A percentile compares a stretch with the other conserved stretches of the same genome.
Conservation (phyloP, 2,888 invertebrate species). For the Brenthis ino region DNA sequence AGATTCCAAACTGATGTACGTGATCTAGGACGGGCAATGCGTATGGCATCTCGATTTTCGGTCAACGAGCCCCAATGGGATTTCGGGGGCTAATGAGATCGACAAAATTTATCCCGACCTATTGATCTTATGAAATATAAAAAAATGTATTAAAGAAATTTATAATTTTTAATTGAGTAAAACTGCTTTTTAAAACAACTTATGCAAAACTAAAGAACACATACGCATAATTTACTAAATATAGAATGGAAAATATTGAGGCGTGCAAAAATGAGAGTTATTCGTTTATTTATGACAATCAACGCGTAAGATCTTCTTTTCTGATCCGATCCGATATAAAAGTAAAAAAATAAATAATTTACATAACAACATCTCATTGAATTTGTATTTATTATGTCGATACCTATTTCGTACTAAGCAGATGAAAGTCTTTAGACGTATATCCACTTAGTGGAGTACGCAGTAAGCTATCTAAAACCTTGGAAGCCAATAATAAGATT, state of each 20-base stretch:
- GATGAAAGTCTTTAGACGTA: constrained; percentile 29
- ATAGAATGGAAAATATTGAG: too few relatives aligned
- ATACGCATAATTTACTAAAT: too few relatives aligned
- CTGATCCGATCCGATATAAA: neutral
- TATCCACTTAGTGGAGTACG: constrained; percentile 32
- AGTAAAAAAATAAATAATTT: neutral
- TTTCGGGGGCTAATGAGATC: constrained; percentile 50
- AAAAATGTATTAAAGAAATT: constrained; percentile 3
- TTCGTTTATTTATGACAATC: too few relatives aligned
- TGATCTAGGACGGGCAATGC: constrained; percentile 54
- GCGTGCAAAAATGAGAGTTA: too few relatives aligned
- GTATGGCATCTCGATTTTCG: constrained; percentile 58
- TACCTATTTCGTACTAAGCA: constrained; percentile 27
- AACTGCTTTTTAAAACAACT: too few relatives aligned
- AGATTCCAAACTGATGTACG: constrained; percentile 45
- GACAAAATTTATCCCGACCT: constrained; percentile 48
- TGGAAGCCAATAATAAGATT: constrained; percentile 36
- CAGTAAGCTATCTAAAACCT: constrained; percentile 32
- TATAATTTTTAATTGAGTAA: too few relatives aligned
- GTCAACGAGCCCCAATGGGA: constrained; percentile 61
- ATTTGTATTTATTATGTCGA: constrained; percentile 7
- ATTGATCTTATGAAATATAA: constrained; percentile 37
- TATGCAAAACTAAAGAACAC: too few relatives aligned
- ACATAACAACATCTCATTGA: neutral
- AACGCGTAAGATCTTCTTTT: too few relatives aligned